Evolutionary conservation across 2,888 invertebrate species (phyloP).

Genomic region (Alloplasta piceator): DNA sequence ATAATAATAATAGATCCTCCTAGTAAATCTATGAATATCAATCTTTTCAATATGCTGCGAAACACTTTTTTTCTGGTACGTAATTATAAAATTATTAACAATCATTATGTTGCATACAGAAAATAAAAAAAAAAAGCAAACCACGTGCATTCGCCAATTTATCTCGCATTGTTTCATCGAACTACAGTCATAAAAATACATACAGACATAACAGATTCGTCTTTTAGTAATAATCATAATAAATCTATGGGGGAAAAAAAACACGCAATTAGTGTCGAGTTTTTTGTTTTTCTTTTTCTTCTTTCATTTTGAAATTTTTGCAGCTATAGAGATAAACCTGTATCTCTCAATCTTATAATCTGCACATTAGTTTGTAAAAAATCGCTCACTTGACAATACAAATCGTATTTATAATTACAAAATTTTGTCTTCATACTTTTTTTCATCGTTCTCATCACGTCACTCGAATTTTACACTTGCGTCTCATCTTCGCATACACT

Average conservation of each 20-base stretch:
- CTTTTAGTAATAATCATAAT: constrained; percentile 29
- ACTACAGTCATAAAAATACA: constrained; percentile 29
- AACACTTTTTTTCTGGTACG: constrained; percentile 5
- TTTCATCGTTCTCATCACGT: background rate
- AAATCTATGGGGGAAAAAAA: constrained; percentile 5
- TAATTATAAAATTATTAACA: constrained; percentile 36
- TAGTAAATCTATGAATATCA: constrained; percentile 29
- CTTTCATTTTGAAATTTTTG: too few relatives aligned
- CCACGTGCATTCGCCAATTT: constrained; percentile 44
- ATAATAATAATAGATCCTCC: constrained; percentile 50
- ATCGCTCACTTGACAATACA: constrained; percentile 4
- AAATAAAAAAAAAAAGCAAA: constrained; percentile 39
- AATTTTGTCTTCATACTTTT: background rate
- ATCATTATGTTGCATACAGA: constrained; percentile 15
- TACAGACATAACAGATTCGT: constrained; percentile 25
- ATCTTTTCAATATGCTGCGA: constrained; percentile 11
- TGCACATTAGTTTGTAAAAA: background rate
- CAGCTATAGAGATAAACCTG: background rate
- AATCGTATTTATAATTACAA: background rate
- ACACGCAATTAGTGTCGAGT: background rate
- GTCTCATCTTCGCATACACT: background rate
- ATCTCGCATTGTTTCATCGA: constrained; percentile 18
- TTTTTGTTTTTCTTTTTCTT: background rate
- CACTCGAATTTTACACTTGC: background rate
- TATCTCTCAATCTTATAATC: background rate